These are phyloP conservation scores for Diachrysia chrysitis DNA, from an alignment of 2,888 invertebrate species.

Conservation along the genomic window DNA sequence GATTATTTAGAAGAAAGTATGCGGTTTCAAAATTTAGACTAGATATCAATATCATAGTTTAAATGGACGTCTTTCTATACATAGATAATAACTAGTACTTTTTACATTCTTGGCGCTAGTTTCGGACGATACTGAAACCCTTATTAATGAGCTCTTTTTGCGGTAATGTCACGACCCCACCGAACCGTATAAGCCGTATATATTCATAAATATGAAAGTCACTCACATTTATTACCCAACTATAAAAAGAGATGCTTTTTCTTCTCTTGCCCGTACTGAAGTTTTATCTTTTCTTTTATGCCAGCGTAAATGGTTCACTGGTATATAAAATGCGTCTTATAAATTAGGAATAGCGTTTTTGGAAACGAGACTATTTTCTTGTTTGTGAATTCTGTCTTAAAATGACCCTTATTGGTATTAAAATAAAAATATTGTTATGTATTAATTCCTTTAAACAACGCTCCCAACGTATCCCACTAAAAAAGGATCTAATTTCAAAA, in stretches of 20 bases:
- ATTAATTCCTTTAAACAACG: too few species aligned
- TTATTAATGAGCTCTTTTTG: background rate
- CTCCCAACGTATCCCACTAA: too few species aligned
- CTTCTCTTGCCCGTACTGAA: background rate
- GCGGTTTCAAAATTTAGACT: too few species aligned
- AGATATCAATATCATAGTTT: too few species aligned
- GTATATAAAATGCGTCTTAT: background rate
- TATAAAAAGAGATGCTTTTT: background rate
- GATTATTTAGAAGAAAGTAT: too few species aligned
- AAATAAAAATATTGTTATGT: too few species aligned
- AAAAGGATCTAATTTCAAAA: too few species aligned
- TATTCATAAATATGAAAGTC: slow-evolving; percentile 8
- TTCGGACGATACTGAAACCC: background rate
- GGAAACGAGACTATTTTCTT: background rate
- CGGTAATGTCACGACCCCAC: background rate
- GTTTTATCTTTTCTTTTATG: slow-evolving; percentile 2
- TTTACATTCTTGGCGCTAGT: background rate
- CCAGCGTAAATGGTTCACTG: background rate
- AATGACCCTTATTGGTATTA: too few species aligned
- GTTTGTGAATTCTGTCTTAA: too few species aligned
- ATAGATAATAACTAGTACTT: background rate
- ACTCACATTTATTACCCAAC: background rate
- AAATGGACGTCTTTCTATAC: background rate
- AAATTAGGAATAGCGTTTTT: background rate
- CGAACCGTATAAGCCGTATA: background rate